phyloP scores from a whole-genome alignment of 2,888 invertebrate genomes.

The Drosophila mercatorum region DNA sequence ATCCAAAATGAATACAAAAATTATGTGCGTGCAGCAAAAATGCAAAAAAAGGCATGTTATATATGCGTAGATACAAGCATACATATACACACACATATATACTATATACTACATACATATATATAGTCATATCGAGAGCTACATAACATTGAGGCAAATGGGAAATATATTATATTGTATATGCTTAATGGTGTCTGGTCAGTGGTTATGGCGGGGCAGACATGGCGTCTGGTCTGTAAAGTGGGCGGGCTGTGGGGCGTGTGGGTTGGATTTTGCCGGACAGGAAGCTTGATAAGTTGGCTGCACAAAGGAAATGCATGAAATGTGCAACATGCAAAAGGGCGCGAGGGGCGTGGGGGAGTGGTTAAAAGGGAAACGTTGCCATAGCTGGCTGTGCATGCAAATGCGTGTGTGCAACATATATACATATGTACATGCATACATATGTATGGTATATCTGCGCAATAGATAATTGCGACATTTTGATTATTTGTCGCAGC shows the following conservation, averaged over 20 bases:
- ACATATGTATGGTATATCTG: conserved; percentile 9
- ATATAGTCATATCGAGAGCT: background rate
- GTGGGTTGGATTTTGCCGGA: conserved; percentile 44
- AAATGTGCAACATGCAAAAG: conserved; percentile 68
- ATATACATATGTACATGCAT: background rate
- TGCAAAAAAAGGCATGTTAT: conserved; percentile 61
- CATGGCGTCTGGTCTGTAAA: conserved; percentile 15
- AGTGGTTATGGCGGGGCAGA: conserved; percentile 29
- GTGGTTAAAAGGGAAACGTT: conserved; percentile 43
- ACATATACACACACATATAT: background rate
- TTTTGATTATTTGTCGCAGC: conserved; percentile 63
- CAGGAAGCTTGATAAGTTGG: conserved; percentile 78
- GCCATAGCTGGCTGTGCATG: conserved; percentile 48
- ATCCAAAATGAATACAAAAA: conserved; percentile 70
- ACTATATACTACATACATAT: background rate
- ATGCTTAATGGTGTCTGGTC: conserved; percentile 69
- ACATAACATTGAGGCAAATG: conserved; percentile 31
- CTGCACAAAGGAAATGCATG: conserved; percentile 78
- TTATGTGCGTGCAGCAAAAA: conserved; percentile 74
- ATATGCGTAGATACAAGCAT: conserved; percentile 3
- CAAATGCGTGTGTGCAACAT: conserved; percentile 40
- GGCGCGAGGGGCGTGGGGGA: background rate
- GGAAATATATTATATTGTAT: conserved; percentile 73
- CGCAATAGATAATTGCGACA: conserved; percentile 67
- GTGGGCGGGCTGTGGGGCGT: conserved; percentile 2